Evolutionary conservation across 2,888 invertebrate genomes (phyloP).

Genomic region (Leptopterna dolabrata): DNA sequence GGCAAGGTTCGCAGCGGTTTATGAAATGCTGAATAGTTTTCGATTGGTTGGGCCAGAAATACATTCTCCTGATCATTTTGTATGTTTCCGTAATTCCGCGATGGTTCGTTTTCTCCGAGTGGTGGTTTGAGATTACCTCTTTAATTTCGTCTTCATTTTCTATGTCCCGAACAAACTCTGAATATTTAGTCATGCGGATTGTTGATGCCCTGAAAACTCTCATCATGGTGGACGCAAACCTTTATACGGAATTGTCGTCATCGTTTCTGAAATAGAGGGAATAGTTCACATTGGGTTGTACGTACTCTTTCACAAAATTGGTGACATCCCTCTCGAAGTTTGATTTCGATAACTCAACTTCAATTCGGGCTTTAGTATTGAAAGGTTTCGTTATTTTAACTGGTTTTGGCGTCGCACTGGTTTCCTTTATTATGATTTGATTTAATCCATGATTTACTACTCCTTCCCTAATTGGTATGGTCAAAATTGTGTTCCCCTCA

Average conservation of each 20-base stretch:
- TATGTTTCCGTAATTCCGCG: neutral
- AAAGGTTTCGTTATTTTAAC: too few relatives aligned
- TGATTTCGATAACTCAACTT: too few relatives aligned
- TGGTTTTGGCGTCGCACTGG: too few relatives aligned
- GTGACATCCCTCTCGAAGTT: too few relatives aligned
- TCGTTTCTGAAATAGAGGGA: neutral
- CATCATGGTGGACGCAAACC: neutral
- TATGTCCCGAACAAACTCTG: neutral
- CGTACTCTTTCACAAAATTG: too few relatives aligned
- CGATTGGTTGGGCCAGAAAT: neutral
- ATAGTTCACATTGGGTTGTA: neutral
- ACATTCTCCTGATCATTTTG: too few relatives aligned
- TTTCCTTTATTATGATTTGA: too few relatives aligned
- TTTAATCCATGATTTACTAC: too few relatives aligned
- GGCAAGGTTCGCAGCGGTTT: too few relatives aligned
- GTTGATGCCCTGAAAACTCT: neutral
- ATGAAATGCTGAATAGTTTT: neutral
- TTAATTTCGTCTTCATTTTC: neutral
- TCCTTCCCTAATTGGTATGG: too few relatives aligned
- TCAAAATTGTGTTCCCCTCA: too few relatives aligned
- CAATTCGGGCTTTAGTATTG: too few relatives aligned
- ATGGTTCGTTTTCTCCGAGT: neutral
- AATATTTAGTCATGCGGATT: neutral
- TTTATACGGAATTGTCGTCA: neutral
- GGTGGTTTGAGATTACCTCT: neutral